Evolutionary conservation across 2,797 vertebrate species (phyloP).

Genomic region (Coilia nasus): DNA sequence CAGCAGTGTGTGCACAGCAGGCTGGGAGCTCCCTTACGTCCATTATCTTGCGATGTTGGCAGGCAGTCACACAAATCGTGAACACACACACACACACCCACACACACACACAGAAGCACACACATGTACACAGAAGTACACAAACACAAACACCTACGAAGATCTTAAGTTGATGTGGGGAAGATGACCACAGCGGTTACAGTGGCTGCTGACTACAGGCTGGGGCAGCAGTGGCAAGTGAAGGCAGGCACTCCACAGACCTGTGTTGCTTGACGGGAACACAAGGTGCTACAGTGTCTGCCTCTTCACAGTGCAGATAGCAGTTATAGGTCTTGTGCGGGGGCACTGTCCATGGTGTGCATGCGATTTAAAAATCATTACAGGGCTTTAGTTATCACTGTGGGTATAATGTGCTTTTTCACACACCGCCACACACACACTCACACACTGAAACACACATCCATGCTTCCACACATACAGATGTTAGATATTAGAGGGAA

Average conservation of each 20-base stretch:
- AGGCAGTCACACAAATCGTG: not conserved
- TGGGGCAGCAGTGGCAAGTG: not conserved
- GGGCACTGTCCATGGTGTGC: not conserved
- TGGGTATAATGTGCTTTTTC: not conserved
- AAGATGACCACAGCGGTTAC: not conserved
- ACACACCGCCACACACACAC: not conserved
- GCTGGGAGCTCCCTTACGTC: not conserved
- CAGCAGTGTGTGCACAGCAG: not conserved
- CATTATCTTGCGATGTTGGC: not conserved
- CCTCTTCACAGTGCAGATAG: not conserved
- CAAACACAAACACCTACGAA: not conserved
- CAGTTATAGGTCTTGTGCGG: not conserved
- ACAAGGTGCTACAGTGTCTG: not conserved
- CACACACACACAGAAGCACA: not conserved
- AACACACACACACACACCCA: not conserved
- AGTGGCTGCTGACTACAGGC: not conserved
- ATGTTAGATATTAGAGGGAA: not conserved
- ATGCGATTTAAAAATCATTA: conserved; percentile 4
- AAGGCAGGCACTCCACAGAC: not conserved
- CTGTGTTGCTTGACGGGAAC: not conserved
- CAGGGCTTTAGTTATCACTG: conserved; percentile 4
- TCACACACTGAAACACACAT: not conserved
- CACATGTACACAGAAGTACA: not conserved
- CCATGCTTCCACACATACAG: not conserved
- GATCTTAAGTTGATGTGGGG: not conserved